These are phyloP conservation scores for Ptilonorhynchus violaceus DNA, from an alignment of 2,113 vertebrate species.

Conservation along the genomic window DNA sequence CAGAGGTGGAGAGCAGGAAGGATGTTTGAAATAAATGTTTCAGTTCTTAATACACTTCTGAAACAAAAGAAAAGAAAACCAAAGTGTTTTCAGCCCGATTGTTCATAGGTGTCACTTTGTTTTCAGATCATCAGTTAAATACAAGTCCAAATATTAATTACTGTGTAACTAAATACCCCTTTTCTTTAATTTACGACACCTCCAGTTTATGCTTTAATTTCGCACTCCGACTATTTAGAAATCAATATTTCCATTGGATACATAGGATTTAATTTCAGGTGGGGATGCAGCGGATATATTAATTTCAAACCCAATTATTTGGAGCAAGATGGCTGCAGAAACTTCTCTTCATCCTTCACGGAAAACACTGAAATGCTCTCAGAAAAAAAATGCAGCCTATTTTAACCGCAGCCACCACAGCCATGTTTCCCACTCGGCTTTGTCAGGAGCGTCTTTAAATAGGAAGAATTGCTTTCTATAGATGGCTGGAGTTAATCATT, in stretches of 20 bases:
- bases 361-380: not conserved
- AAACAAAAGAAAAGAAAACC: not conserved
- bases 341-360: not conserved
- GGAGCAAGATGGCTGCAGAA: not conserved
- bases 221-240: not conserved
- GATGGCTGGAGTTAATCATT: constrained; percentile 8
- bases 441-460: not conserved
- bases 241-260: not conserved
- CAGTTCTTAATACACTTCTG: not conserved
- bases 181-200: not conserved
- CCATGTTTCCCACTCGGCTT: not conserved
- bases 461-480: constrained; percentile 41
- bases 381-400: not conserved
- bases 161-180: not conserved
- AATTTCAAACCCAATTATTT: not conserved
- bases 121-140: not conserved
- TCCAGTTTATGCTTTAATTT: not conserved
- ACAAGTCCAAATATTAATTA: not conserved
- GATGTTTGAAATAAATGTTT: not conserved
- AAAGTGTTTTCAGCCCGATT: not conserved
- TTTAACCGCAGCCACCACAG: not conserved
- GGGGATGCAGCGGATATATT: not conserved
- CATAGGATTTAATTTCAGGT: not conserved
- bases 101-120: not conserved
- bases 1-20: not conserved